Base-by-base conservation (phyloP, 2,888 invertebrate species). In the Drosophila longiperda region DNA sequence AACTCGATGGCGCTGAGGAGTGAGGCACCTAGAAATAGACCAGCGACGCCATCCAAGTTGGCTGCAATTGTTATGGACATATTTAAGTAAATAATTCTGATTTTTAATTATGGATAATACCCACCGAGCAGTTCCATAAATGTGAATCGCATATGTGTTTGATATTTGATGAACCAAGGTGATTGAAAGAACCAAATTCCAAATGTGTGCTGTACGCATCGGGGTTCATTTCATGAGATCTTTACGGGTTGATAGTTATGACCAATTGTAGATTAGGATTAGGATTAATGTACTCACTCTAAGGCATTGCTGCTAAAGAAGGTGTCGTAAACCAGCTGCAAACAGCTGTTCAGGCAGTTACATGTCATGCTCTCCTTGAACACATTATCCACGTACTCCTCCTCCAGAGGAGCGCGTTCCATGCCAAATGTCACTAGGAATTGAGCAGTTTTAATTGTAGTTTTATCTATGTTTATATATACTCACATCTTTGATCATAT, bases 1-100 rank as follows among this genome's bases (percentile, higher is more conserved):
- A 94, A 58, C 78, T 94, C 94, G 15, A 92, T 83, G 29, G 90
- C 92, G 82, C 94, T 94, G 8, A 94, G 82, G 1, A 94, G 77
- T 1, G 94, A 94, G 57, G 93, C 93, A 4, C 94, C 94, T 36
- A 94, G 82, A 75, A 94, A 94, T n/a, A 94, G 91, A 7, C 94
- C 94, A 58, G 94, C 93, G 55, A 94, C 92, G 17, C 94, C 93
- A 29, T 94, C 94, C 77, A 94, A 94, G 63, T 92, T 92, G 32
- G 93, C 94, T 94, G 52, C 1, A 57, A 70, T 45, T 29, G 9
- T 91, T 42, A 2, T 17, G 11, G 60, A 17, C 0, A 57, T 40
- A 38, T 15, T 38, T 1, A 0, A 15, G 57, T 49, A 23, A 2
- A 23, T 8, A 23, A 55, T 20, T 29, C 12, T 2, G 3, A 17